These are phyloP conservation scores for Tor tambroides DNA, from an alignment of 2,113 vertebrate genomes.

Conservation along the genomic window DNA sequence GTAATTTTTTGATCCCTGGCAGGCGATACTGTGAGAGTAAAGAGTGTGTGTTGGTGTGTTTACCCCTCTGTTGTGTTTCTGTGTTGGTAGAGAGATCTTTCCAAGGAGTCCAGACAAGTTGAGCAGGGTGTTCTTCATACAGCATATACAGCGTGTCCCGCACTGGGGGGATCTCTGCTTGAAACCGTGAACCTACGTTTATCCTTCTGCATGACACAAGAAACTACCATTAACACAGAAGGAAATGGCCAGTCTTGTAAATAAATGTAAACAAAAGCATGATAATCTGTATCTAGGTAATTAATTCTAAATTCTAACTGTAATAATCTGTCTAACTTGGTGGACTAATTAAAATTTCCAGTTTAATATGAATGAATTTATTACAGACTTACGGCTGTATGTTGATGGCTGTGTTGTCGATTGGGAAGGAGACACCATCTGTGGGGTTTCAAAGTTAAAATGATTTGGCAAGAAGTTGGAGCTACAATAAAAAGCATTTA, in stretches of 20 bases:
- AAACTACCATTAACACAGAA: background rate
- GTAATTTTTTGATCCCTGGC: background rate
- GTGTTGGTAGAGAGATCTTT: constrained; percentile 69
- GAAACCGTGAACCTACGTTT: constrained; percentile 78
- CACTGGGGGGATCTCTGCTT: constrained; percentile 76
- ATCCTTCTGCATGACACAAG: constrained; percentile 71
- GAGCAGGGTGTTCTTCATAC: constrained; percentile 64
- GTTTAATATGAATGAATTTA: background rate
- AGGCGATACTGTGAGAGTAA: background rate
- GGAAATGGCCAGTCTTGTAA: background rate
- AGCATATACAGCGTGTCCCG: constrained; percentile 55
- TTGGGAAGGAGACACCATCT: constrained; percentile 64
- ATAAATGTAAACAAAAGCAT: background rate
- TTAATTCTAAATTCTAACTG: background rate
- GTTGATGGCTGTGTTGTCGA: constrained; percentile 71
- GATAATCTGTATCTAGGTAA: background rate
- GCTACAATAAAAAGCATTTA: background rate
- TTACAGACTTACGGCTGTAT: constrained; percentile 77
- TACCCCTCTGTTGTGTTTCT: constrained; percentile 73
- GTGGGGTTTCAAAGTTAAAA: constrained; percentile 30
- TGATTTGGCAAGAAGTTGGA: constrained; percentile 51
- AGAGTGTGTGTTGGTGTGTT: background rate
- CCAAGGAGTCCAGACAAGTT: constrained; percentile 80
- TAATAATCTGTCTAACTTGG: background rate
- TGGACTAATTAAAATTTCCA: background rate